A percentile compares a stretch with the other conserved stretches of the same genome.
Conservation (phyloP, 2,113 vertebrate genomes). For the Tichodroma muraria region DNA sequence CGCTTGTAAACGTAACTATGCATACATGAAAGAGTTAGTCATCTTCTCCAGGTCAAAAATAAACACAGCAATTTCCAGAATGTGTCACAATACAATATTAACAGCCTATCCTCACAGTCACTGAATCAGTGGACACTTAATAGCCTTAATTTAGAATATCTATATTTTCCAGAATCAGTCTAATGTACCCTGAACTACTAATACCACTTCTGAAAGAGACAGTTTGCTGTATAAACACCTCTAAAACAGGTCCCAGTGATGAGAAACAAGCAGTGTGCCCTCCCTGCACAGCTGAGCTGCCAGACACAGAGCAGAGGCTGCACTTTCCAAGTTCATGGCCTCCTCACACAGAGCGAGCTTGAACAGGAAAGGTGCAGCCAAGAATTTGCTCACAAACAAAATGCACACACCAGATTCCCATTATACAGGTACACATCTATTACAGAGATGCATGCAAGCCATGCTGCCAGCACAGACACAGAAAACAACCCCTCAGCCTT, state of each 20-base stretch:
- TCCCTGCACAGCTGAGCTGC: neutral
- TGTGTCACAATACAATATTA: constrained; percentile 50
- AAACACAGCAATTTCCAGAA: constrained; percentile 43
- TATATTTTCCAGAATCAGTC: neutral
- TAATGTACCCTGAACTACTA: neutral
- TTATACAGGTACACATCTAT: neutral
- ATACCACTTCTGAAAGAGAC: neutral
- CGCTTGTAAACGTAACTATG: constrained; percentile 11
- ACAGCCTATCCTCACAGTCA: neutral
- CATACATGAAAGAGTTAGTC: constrained; percentile 50
- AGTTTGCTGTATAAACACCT: neutral
- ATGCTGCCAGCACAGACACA: neutral
- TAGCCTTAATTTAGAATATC: neutral
- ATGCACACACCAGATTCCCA: accelerated
- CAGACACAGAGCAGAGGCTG: neutral
- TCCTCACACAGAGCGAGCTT: neutral
- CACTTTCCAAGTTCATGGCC: accelerated
- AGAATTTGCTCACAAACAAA: neutral
- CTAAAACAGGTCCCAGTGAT: neutral
- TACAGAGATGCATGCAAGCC: neutral
- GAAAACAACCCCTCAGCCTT: neutral
- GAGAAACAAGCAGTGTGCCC: neutral
- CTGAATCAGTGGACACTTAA: neutral
- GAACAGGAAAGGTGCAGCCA: neutral
- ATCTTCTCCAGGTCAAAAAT: constrained; percentile 53